phyloP scores from a whole-genome alignment of 2,888 invertebrate genomes.

The Callosobruchus maculatus region DNA sequence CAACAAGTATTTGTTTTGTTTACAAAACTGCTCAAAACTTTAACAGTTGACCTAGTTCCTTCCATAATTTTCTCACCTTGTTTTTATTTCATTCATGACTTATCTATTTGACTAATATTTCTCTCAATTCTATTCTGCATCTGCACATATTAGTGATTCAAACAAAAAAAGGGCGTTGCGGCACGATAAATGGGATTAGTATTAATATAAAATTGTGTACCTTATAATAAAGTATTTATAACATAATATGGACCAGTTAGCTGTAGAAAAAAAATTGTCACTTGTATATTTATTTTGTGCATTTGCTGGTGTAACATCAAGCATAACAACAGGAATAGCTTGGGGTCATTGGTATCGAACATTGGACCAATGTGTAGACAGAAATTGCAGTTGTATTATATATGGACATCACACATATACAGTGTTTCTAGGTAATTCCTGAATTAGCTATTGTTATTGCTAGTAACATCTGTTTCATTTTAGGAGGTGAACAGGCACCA shows the following conservation, averaged over 20 bases:
- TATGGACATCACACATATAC: constrained; percentile 60
- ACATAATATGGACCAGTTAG: constrained; percentile 37
- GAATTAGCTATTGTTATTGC: background rate
- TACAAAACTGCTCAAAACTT: no score
- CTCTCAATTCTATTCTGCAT: no score
- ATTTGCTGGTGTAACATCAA: constrained; percentile 37
- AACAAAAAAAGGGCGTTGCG: no score
- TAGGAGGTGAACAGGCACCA: constrained; percentile 62
- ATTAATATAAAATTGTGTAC: no score
- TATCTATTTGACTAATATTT: no score
- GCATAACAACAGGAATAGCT: constrained; percentile 58
- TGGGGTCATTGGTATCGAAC: constrained; percentile 69
- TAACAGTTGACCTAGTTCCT: no score
- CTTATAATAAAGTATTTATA: no score
- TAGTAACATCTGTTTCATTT: constrained; percentile 11
- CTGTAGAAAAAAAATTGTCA: constrained; percentile 39
- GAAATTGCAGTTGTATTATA: constrained; percentile 67
- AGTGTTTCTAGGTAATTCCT: constrained; percentile 52
- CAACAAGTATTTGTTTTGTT: no score
- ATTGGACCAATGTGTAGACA: constrained; percentile 63
- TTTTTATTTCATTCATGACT: no score
- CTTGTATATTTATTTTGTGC: constrained; percentile 38
- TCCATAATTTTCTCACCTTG: no score
- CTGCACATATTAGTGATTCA: no score
- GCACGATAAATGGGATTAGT: no score